These are phyloP conservation scores for Caradrina kadenii DNA, from an alignment of 2,888 invertebrate species.

Conservation along the genomic window DNA sequence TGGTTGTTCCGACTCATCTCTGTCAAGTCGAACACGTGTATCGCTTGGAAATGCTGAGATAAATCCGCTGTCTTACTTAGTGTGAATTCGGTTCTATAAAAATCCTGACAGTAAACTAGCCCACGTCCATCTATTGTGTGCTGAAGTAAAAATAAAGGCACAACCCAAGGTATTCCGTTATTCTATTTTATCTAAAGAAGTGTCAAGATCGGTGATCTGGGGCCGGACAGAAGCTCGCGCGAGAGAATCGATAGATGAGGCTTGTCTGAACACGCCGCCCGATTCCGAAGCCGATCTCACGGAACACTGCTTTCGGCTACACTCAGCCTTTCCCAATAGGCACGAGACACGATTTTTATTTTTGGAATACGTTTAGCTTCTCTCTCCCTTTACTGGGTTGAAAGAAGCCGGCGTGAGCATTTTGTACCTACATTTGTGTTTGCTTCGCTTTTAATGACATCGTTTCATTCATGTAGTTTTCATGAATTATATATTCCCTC, in stretches of 20 bases:
- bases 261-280: slow-evolving; percentile 62
- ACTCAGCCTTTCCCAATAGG: slow-evolving; percentile 61
- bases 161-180: neutral
- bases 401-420: neutral
- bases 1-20: neutral
- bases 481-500: too few species aligned
- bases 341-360: slow-evolving; percentile 47
- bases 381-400: neutral
- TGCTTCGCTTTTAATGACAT: neutral
- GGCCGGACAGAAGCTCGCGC: slow-evolving; percentile 42
- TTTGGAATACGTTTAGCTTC: slow-evolving; percentile 7
- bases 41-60: neutral
- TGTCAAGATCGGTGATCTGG: slow-evolving; percentile 21
- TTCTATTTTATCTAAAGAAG: slow-evolving; percentile 23
- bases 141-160: slow-evolving; percentile 19
- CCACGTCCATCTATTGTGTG: neutral
- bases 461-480: neutral
- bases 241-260: slow-evolving; percentile 68
- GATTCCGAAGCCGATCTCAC: slow-evolving; percentile 73
- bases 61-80: neutral
- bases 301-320: slow-evolving; percentile 78
- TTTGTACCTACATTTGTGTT: neutral
- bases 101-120: neutral
- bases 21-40: neutral
- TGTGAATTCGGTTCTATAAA: neutral